A percentile compares a stretch with the other conserved stretches of the same genome.
Evolutionary conservation across 2,113 vertebrate species (phyloP).

Genomic region (Lasiurus cinereus): DNA sequence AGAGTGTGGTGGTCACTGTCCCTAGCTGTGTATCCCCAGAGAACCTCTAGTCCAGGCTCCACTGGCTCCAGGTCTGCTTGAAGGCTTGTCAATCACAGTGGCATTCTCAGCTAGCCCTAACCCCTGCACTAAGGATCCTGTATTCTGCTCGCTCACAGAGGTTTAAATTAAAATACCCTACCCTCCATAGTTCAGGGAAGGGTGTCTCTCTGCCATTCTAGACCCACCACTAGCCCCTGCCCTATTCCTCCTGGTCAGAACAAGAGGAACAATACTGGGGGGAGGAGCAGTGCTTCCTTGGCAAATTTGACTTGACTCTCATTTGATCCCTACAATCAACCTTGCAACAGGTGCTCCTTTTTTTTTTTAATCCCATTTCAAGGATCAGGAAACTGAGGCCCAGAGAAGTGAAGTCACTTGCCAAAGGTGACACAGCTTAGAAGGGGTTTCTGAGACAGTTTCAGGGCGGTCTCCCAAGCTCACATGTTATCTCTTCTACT

Average conservation of each 20-base stretch:
- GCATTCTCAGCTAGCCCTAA: not conserved
- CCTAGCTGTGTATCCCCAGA: not conserved
- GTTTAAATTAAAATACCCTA: not conserved
- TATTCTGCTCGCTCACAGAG: not conserved
- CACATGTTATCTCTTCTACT: rapidly evolving
- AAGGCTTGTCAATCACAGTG: not conserved
- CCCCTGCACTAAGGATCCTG: not conserved
- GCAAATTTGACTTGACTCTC: not conserved
- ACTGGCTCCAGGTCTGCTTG: not conserved
- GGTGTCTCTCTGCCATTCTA: not conserved
- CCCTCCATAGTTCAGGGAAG: not conserved
- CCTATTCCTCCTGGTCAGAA: not conserved
- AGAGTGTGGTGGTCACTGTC: not conserved
- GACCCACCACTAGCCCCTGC: not conserved
- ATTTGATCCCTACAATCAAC: not conserved
- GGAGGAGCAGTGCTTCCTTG: not conserved
- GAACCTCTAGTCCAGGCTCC: rapidly evolving
- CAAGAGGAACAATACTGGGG: rapidly evolving
- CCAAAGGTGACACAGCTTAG: not conserved
- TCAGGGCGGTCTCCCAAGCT: not conserved
- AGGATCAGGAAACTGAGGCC: constrained; percentile 1
- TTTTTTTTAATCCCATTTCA: not conserved
- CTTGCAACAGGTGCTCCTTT: not conserved
- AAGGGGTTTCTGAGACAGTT: not conserved
- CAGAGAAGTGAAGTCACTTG: not conserved